phyloP scores from a whole-genome alignment of 2,888 invertebrate species.

The Yponomeuta evonymella region DNA sequence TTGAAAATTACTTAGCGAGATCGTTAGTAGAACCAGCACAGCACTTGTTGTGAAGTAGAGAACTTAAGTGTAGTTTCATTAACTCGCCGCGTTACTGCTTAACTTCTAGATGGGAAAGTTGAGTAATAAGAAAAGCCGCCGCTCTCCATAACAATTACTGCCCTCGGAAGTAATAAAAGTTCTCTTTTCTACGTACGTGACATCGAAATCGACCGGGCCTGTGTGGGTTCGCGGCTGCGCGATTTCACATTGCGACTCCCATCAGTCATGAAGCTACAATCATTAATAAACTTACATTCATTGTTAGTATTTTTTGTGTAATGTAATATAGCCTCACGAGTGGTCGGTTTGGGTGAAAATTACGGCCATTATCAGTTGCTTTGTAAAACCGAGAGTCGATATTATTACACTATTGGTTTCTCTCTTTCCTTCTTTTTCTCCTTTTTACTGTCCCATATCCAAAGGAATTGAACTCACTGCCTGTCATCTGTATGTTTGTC shows the following conservation, averaged over 20 bases:
- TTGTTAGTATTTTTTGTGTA: no score
- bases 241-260: background rate
- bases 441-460: no score
- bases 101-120: slow-evolving; percentile 45
- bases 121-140: slow-evolving; percentile 53
- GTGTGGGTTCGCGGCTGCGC: background rate
- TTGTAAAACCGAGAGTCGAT: no score
- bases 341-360: no score
- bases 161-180: slow-evolving; percentile 68
- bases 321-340: no score
- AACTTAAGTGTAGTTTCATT: slow-evolving; percentile 34
- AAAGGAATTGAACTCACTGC: no score
- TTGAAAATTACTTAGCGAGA: slow-evolving; percentile 8
- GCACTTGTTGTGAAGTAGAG: background rate
- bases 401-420: no score
- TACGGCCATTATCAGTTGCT: no score
- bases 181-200: slow-evolving; percentile 65
- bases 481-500: no score
- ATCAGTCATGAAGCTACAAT: no score
- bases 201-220: slow-evolving; percentile 57
- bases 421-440: no score
- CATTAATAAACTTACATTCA: no score
- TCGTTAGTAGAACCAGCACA: slow-evolving; percentile 24
- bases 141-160: slow-evolving; percentile 68
- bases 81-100: slow-evolving; percentile 37